Conservation (phyloP, 2,888 invertebrate species). For the Julus scandinavius region DNA sequence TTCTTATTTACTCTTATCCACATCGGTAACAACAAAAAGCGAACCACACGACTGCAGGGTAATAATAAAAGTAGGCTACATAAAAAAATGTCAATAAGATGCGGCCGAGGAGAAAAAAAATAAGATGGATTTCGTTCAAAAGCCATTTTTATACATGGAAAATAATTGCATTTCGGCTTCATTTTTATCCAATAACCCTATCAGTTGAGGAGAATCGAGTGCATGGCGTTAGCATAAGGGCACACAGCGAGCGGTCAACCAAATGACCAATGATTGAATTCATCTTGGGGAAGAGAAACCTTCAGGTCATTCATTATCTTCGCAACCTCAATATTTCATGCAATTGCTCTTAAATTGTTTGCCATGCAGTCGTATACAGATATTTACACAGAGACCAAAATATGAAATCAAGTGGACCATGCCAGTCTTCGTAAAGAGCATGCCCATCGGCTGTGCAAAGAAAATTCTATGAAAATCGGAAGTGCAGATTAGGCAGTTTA, state of each 20-base stretch:
- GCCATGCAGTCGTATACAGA: neutral
- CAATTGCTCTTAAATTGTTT: neutral
- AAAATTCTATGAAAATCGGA: neutral
- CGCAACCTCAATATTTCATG: constrained; percentile 22
- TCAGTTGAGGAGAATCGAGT: neutral
- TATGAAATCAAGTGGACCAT: neutral
- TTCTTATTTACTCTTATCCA: constrained; percentile 10
- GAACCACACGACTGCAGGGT: neutral
- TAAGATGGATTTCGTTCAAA: neutral
- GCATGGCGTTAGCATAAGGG: neutral
- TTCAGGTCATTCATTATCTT: neutral
- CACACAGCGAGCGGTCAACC: neutral
- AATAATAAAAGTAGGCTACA: neutral
- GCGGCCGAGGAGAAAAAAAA: neutral
- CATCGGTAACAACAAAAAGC: neutral
- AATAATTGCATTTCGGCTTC: constrained; percentile 29
- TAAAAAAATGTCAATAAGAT: constrained; percentile 8
- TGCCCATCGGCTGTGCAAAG: neutral
- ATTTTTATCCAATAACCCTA: neutral
- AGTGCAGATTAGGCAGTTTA: neutral
- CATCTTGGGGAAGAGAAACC: neutral
- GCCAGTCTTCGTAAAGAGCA: neutral
- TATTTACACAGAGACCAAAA: neutral
- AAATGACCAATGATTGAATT: constrained; percentile 24
- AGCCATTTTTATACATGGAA: constrained; percentile 25